Percentiles rank a stretch among this genome's conserved stretches.
These are phyloP conservation scores for Megalurothrips usitatus DNA, from an alignment of 2,888 invertebrate species.

Conservation along the genomic window DNA sequence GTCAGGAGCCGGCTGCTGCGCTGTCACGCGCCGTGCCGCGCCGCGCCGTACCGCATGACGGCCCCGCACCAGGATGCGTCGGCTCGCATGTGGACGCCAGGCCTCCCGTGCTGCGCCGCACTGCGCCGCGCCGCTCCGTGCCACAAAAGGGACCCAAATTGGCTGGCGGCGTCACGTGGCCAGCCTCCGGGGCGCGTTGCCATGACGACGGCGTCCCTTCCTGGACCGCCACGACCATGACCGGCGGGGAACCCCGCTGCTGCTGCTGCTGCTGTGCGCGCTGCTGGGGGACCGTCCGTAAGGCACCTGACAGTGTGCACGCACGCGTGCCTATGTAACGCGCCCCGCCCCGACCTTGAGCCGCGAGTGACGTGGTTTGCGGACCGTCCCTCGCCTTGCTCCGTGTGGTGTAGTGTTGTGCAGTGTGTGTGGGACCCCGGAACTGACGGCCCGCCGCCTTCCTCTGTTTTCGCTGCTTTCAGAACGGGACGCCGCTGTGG, in stretches of 20 bases:
- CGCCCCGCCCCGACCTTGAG: too few relatives aligned
- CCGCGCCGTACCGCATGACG: neutral
- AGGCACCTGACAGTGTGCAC: too few relatives aligned
- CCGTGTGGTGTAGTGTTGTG: too few relatives aligned
- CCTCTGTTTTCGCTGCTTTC: slow-evolving; percentile 49
- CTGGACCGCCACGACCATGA: neutral
- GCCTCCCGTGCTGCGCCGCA: too few relatives aligned
- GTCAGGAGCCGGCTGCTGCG: neutral
- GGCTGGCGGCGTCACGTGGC: neutral
- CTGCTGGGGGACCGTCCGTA: too few relatives aligned
- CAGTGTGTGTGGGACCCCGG: slow-evolving; percentile 28
- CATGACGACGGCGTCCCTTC: neutral
- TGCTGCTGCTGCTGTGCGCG: too few relatives aligned
- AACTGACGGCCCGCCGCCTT: slow-evolving; percentile 29
- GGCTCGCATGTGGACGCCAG: too few relatives aligned
- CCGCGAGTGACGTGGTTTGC: too few relatives aligned
- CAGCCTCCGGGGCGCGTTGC: neutral
- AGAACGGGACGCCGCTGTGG: slow-evolving; percentile 92
- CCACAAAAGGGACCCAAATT: neutral
- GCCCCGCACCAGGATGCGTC: too few relatives aligned
- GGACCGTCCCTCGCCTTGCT: too few relatives aligned
- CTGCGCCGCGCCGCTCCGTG: neutral
- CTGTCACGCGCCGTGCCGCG: neutral
- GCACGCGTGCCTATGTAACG: too few relatives aligned
- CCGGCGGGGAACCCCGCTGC: slow-evolving; percentile 22